Evolutionary conservation across 1,140 invertebrate species (phyloP).

Genomic region (Archivesica marissinica): DNA sequence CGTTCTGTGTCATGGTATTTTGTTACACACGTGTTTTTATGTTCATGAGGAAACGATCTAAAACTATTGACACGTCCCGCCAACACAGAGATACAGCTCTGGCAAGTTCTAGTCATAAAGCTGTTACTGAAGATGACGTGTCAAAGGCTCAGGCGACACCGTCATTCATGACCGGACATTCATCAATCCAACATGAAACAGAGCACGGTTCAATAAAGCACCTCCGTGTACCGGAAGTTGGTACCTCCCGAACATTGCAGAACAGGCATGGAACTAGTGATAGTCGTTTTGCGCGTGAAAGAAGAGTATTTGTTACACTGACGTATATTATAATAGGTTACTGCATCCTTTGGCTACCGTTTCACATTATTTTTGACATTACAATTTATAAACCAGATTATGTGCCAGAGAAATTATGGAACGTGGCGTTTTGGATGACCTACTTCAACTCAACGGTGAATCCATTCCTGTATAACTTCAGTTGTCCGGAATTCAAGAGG

Average conservation of each 20-base stretch:
- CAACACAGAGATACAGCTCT: neutral
- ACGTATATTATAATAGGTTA: conserved; percentile 78
- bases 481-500: conserved; percentile 73
- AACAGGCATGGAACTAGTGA: neutral
- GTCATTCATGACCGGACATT: neutral
- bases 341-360: conserved; percentile 78
- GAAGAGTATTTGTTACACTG: conserved; percentile 74
- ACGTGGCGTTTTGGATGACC: conserved; percentile 78
- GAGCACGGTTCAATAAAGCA: neutral
- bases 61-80: conserved; percentile 6
- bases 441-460: conserved; percentile 82
- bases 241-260: neutral
- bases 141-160: neutral
- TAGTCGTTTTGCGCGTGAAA: neutral
- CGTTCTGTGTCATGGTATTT: conserved; percentile 77
- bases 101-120: neutral
- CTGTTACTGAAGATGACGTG: neutral
- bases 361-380: conserved; percentile 79
- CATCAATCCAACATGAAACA: no score
- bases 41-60: conserved; percentile 72
- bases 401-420: conserved; percentile 70
- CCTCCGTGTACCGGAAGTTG: neutral
- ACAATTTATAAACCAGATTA: conserved; percentile 68
- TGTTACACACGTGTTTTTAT: conserved; percentile 79
- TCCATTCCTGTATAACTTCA: conserved; percentile 81